Conservation (phyloP, 2,888 invertebrate genomes). For the Stenodera caucasica region DNA sequence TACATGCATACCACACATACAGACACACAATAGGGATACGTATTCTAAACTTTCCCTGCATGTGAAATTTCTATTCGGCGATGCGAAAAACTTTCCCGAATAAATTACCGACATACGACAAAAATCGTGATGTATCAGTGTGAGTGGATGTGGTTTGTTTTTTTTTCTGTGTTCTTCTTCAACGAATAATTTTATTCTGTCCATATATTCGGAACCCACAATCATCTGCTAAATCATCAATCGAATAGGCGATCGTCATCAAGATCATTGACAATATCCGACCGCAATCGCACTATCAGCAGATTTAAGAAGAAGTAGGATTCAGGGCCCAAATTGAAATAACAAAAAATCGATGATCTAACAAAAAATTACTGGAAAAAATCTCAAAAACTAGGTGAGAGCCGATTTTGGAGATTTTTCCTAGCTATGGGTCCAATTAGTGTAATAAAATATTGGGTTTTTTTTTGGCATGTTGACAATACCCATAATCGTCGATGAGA, state of each 20-base stretch:
- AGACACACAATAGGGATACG: neutral
- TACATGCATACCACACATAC: no score
- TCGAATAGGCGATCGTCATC: neutral
- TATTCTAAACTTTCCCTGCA: conserved; percentile 36
- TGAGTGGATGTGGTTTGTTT: no score
- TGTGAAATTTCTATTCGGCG: conserved; percentile 37
- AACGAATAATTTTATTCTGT: neutral
- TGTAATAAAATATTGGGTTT: no score
- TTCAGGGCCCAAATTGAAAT: no score
- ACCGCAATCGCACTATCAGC: neutral
- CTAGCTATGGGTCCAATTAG: no score
- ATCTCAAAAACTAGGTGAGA: no score
- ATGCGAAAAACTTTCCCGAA: conserved; percentile 39
- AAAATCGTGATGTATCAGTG: conserved; percentile 33
- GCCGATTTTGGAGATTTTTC: no score
- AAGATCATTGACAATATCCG: neutral
- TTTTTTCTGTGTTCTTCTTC: neutral
- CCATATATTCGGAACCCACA: neutral
- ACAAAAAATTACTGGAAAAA: no score
- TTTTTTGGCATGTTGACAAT: conserved; percentile 4
- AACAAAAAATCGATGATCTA: no score
- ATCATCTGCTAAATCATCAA: neutral
- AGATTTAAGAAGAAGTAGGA: no score
- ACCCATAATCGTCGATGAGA: neutral
- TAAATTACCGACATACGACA: conserved; percentile 35